Conservation (phyloP, 2,113 vertebrate species). For the Hassar affinis region DNA sequence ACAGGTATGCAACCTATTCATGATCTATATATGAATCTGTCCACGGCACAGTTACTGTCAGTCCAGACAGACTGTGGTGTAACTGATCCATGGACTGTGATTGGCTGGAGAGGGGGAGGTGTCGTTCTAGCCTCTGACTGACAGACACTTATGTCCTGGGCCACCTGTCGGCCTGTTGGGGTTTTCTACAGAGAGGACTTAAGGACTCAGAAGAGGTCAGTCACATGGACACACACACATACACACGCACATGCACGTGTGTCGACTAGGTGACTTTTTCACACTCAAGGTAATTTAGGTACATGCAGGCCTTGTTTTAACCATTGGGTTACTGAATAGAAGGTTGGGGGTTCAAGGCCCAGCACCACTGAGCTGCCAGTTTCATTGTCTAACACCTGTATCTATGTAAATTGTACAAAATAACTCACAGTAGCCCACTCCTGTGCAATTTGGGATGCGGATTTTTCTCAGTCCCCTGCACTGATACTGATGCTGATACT, state of each 20-base stretch:
- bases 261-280: neutral
- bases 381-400: too few species aligned
- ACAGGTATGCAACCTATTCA: neutral
- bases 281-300: neutral
- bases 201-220: neutral
- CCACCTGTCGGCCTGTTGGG: neutral
- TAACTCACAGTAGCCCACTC: neutral
- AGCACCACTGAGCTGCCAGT: too few species aligned
- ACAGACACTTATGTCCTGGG: conserved; percentile 24
- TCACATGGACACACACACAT: conserved; percentile 20
- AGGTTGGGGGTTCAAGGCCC: too few species aligned
- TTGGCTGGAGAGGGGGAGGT: conserved; percentile 34
- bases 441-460: neutral
- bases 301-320: neutral
- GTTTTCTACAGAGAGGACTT: too few species aligned
- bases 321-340: too few species aligned
- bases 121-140: conserved; percentile 24
- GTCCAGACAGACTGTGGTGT: neutral
- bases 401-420: neutral
- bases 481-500: neutral
- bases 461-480: neutral
- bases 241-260: neutral
- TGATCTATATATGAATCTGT: neutral
- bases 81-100: neutral
- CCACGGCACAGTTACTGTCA: neutral